phyloP scores from a whole-genome alignment of 1,140 invertebrate species.

The Adoxophyes honmai region DNA sequence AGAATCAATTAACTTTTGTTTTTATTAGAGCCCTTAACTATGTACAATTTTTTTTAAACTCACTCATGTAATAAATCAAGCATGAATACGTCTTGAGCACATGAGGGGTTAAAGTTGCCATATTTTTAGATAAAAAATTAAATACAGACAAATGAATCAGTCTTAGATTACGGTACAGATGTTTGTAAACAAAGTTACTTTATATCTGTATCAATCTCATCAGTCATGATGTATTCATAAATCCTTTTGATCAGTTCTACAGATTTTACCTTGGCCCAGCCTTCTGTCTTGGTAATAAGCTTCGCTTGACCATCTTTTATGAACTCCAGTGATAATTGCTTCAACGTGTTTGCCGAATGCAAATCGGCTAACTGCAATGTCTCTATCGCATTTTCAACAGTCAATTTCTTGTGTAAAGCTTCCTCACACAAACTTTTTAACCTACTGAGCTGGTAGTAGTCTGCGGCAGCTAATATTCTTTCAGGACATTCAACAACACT shows the following conservation, averaged over 20 bases:
- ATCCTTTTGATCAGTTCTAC: conserved; percentile 65
- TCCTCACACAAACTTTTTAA: conserved; percentile 67
- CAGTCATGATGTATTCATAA: conserved; percentile 64
- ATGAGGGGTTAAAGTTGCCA: too few species aligned
- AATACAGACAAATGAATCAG: too few species aligned
- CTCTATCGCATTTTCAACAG: conserved; percentile 66
- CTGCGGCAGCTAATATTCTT: conserved; percentile 65
- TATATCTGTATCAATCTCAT: conserved; percentile 58
- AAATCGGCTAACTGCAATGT: conserved; percentile 62
- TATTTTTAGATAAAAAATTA: too few species aligned
- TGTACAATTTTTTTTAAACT: too few species aligned
- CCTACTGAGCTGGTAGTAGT: conserved; percentile 65
- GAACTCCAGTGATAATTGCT: conserved; percentile 59
- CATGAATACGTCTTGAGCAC: too few species aligned
- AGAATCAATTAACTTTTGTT: too few species aligned
- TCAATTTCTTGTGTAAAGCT: conserved; percentile 62
- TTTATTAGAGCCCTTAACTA: too few species aligned
- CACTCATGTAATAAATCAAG: too few species aligned
- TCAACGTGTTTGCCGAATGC: conserved; percentile 56
- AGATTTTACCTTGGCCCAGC: conserved; percentile 59
- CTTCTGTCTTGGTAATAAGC: conserved; percentile 62
- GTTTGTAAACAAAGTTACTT: conserved; percentile 27
- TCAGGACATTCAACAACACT: conserved; percentile 74
- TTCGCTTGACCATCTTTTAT: conserved; percentile 68
- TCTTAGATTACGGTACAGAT: too few species aligned